A percentile compares a stretch with the other conserved stretches of the same genome.
Evolutionary conservation across 2,888 invertebrate genomes (phyloP).

Genomic region (Meloe dianella): DNA sequence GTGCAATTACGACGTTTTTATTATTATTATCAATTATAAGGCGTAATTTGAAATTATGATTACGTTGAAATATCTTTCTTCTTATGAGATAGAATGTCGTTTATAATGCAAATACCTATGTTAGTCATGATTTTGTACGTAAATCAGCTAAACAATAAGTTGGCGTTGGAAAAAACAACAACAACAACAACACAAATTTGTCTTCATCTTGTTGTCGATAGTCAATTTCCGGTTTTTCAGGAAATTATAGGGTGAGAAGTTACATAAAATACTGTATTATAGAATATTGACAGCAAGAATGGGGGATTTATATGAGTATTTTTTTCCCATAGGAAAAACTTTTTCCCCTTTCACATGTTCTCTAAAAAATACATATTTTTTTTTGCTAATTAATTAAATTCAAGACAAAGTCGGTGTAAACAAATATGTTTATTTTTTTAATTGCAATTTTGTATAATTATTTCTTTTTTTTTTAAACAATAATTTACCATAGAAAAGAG

Average conservation of each 20-base stretch:
- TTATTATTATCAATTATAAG: not conserved
- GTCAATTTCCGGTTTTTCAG: not conserved
- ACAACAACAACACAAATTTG: not conserved
- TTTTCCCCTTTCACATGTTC: not conserved
- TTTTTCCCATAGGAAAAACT: not conserved
- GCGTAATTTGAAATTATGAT: slow-evolving; percentile 7
- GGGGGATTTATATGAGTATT: not conserved
- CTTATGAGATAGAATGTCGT: not conserved
- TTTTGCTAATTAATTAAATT: too few relatives aligned
- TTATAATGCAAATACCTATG: not conserved
- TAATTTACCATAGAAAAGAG: not conserved
- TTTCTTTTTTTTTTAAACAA: not conserved
- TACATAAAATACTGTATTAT: too few relatives aligned
- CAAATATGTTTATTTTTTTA: too few relatives aligned
- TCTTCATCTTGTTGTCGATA: not conserved
- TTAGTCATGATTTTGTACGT: not conserved
- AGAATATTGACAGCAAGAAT: not conserved
- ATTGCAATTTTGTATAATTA: not conserved
- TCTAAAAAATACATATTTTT: too few relatives aligned
- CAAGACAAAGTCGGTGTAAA: not conserved
- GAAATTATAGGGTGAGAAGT: not conserved
- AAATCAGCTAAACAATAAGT: too few relatives aligned
- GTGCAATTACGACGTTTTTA: not conserved
- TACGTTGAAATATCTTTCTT: not conserved
- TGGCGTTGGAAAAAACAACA: not conserved